Evolutionary conservation across 2,888 invertebrate species (phyloP).

Genomic region (Drosophila formosana): DNA sequence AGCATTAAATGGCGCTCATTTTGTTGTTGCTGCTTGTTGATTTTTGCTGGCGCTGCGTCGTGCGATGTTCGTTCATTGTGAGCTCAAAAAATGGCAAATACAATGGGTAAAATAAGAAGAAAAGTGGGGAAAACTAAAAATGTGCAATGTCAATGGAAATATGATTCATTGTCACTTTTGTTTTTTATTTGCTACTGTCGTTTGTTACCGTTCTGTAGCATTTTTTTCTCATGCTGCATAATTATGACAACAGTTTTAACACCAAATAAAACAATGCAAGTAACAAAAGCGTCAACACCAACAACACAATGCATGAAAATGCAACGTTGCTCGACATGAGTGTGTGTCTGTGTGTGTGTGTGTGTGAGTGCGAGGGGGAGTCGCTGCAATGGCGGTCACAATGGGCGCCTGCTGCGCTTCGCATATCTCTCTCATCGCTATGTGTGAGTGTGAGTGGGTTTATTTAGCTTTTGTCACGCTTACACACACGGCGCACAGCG

Average conservation of each 20-base stretch:
- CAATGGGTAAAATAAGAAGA: constrained; percentile 37
- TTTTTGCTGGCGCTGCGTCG: constrained; percentile 61
- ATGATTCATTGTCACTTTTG: constrained; percentile 76
- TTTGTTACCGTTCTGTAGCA: background rate
- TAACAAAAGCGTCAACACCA: constrained; percentile 63
- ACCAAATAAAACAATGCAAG: constrained; percentile 70
- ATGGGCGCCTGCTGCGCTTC: constrained; percentile 43
- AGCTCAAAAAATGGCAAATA: constrained; percentile 39
- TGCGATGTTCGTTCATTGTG: constrained; percentile 59
- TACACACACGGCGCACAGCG: constrained; percentile 39
- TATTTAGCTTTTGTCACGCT: constrained; percentile 74
- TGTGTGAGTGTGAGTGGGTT: constrained; percentile 44
- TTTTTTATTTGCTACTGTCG: background rate
- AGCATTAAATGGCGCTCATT: constrained; percentile 76
- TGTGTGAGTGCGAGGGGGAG: constrained; percentile 44
- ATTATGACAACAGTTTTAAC: constrained; percentile 74
- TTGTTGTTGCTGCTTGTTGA: background rate
- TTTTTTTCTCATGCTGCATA: constrained; percentile 37
- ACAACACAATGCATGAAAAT: constrained; percentile 35
- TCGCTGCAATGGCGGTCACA: constrained; percentile 61
- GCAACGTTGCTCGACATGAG: constrained; percentile 37
- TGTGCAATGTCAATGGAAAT: constrained; percentile 79
- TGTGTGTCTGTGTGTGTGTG: background rate
- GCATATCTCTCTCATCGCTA: constrained; percentile 3
- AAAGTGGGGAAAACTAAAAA: constrained; percentile 59